Percentiles rank a stretch among this genome's conserved stretches.
phyloP scores from a whole-genome alignment of 2,888 invertebrate species.

The Caenorhabditis panamensis region DNA sequence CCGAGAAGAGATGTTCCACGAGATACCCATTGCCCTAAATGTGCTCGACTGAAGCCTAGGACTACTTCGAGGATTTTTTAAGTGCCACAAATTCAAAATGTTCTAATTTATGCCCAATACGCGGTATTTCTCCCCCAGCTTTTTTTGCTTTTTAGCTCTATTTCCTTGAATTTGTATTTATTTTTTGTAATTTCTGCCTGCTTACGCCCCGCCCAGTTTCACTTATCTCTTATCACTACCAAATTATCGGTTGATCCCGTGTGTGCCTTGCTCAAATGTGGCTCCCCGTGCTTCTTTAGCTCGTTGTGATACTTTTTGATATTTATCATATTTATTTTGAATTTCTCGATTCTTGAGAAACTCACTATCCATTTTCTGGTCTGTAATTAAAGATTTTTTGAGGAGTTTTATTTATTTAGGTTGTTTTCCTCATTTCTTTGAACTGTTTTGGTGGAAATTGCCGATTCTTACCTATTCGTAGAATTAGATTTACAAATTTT shows the following conservation, averaged over 20 bases:
- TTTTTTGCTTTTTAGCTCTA: conserved; percentile 12
- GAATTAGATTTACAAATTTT: too few species aligned
- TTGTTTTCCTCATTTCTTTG: too few species aligned
- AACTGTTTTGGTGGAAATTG: too few species aligned
- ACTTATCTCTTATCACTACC: not conserved
- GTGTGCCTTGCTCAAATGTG: not conserved
- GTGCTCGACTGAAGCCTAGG: conserved; percentile 34
- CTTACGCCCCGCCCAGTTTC: not conserved
- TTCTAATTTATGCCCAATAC: not conserved
- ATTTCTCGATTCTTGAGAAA: too few species aligned
- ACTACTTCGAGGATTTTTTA: not conserved
- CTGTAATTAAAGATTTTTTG: too few species aligned
- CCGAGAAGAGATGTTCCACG: conserved; percentile 59
- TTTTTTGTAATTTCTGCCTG: conserved; percentile 4
- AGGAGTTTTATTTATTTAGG: too few species aligned
- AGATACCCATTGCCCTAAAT: conserved; percentile 56
- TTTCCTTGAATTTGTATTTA: not conserved
- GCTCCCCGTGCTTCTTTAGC: too few species aligned
- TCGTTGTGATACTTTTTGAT: too few species aligned
- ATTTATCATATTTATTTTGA: too few species aligned
- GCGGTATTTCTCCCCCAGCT: not conserved
- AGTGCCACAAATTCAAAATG: conserved; percentile 4
- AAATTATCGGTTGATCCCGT: not conserved
- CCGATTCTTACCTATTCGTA: too few species aligned
- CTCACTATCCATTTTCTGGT: too few species aligned